These are phyloP conservation scores for Ochlodes sylvanus DNA, from an alignment of 2,888 invertebrate genomes.

Conservation along the genomic window DNA sequence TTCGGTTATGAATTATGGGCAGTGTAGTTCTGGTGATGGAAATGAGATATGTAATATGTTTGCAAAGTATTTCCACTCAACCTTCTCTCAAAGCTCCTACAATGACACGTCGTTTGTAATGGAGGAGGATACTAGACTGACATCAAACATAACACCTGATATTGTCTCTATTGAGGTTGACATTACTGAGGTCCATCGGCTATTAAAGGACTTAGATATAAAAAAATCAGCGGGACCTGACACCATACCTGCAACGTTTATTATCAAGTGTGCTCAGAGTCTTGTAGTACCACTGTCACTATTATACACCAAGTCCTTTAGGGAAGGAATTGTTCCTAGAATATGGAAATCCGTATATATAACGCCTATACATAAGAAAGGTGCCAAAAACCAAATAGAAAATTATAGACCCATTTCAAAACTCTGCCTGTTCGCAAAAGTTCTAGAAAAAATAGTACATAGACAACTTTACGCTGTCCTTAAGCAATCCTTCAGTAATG, in stretches of 20 bases:
- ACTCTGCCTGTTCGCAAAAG: constrained; percentile 33
- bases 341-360: constrained; percentile 40
- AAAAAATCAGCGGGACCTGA: constrained; percentile 34
- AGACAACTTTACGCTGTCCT: constrained; percentile 4
- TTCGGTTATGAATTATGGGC: neutral
- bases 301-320: constrained; percentile 40
- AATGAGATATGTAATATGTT: neutral
- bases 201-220: neutral
- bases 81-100: neutral
- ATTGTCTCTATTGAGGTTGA: constrained; percentile 1
- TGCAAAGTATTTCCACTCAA: constrained; percentile 11
- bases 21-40: constrained; percentile 1
- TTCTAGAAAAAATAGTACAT: constrained; percentile 32
- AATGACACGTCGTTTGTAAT: neutral
- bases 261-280: constrained; percentile 32
- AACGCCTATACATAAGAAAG: constrained; percentile 43
- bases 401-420: constrained; percentile 39
- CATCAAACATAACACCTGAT: neutral
- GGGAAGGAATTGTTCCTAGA: constrained; percentile 35
- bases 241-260: constrained; percentile 38
- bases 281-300: constrained; percentile 29
- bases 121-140: neutral
- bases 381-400: constrained; percentile 29
- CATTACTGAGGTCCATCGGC: neutral
- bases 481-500: neutral